A percentile compares a stretch with the other conserved stretches of the same genome.
phyloP scores from a whole-genome alignment of 2,888 invertebrate genomes.

The Luperina testacea region DNA sequence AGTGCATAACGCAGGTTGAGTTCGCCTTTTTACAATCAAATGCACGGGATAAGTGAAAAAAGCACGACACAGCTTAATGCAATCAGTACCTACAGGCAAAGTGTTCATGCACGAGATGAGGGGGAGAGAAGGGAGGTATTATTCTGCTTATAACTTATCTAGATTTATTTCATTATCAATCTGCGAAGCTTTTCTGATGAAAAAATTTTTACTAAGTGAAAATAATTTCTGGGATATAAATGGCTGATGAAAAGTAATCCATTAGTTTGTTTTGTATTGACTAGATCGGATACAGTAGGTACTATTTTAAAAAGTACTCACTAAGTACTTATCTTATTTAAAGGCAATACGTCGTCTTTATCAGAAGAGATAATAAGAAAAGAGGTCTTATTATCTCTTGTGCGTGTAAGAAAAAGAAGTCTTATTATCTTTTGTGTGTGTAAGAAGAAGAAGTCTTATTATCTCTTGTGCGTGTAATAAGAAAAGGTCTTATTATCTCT shows the following conservation, averaged over 20 bases:
- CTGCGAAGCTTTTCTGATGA: conserved; percentile 6
- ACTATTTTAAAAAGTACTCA: neutral
- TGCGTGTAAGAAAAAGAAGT: no score
- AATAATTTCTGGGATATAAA: neutral
- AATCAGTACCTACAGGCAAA: conserved; percentile 39
- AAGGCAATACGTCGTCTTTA: neutral
- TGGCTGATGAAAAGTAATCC: neutral
- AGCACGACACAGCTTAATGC: conserved; percentile 38
- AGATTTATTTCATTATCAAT: neutral
- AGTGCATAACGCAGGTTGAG: conserved; percentile 40
- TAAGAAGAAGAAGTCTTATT: no score
- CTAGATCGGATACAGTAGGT: neutral
- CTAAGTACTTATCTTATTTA: no score
- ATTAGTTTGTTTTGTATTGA: neutral
- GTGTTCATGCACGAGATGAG: conserved; percentile 13
- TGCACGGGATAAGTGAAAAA: conserved; percentile 53
- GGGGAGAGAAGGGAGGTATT: neutral
- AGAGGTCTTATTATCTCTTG: neutral
- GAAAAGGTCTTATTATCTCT: no score
- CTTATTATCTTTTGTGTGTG: no score
- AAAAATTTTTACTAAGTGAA: neutral
- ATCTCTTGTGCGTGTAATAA: neutral
- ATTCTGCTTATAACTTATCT: conserved; percentile 7
- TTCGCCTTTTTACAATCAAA: conserved; percentile 48
- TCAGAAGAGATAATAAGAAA: neutral